Conservation (phyloP, 2,797 vertebrate species). For the Bovichtus diacanthus region DNA sequence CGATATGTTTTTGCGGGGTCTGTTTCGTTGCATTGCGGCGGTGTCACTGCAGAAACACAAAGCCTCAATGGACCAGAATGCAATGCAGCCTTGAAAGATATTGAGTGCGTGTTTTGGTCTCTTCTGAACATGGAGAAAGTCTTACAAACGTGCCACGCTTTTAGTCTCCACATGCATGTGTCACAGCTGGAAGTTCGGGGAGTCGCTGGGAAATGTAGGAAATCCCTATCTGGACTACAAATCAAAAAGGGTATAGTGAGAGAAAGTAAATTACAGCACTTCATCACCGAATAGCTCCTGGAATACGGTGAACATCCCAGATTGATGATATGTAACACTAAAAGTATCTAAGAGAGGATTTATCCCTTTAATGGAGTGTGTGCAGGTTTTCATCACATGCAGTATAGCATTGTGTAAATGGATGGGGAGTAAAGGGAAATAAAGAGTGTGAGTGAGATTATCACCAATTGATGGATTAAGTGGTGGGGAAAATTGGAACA, state of each 20-base stretch:
- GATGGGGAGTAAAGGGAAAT: slow-evolving; percentile 19
- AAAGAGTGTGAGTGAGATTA: slow-evolving; percentile 20
- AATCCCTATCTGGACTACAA: slow-evolving; percentile 3
- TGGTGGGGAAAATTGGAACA: neutral
- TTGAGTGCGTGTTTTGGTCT: too few species aligned
- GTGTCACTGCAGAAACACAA: neutral
- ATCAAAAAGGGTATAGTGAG: neutral
- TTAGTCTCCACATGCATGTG: neutral
- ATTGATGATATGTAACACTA: slow-evolving; percentile 48
- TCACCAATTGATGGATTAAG: slow-evolving; percentile 47
- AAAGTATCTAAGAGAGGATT: slow-evolving; percentile 28
- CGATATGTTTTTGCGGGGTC: neutral
- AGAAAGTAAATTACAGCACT: slow-evolving; percentile 38
- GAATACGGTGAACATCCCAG: slow-evolving; percentile 15
- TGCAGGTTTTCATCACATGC: slow-evolving; percentile 25
- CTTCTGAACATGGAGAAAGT: neutral
- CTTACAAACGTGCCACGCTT: neutral
- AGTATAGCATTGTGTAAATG: slow-evolving; percentile 10
- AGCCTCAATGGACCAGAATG: too few species aligned
- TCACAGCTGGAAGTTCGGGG: neutral
- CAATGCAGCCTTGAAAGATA: too few species aligned
- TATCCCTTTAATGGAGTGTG: slow-evolving; percentile 48
- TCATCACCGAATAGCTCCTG: slow-evolving; percentile 53
- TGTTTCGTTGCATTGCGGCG: neutral
- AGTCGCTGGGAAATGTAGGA: neutral